Conservation (phyloP, 2,797 vertebrate species). For the Pyrocephalus nanus region DNA sequence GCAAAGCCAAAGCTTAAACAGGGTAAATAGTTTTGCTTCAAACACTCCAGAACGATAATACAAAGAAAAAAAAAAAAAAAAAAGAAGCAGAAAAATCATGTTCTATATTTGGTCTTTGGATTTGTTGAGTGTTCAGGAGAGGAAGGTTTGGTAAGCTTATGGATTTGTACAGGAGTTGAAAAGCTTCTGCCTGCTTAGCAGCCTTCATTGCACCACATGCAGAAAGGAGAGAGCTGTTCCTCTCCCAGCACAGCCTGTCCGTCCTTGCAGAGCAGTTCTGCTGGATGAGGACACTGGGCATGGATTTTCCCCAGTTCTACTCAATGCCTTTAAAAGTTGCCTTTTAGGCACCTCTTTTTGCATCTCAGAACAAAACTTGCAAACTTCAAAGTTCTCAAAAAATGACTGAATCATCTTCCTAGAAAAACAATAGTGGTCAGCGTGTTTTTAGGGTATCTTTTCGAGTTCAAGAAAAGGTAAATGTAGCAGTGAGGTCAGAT, state of each 20-base stretch:
- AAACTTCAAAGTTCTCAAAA: background rate
- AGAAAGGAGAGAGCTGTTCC: background rate
- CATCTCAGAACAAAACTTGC: background rate
- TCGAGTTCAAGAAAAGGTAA: background rate
- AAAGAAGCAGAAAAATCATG: background rate
- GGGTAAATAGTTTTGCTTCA: slow-evolving; percentile 58
- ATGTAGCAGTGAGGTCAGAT: background rate
- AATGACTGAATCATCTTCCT: background rate
- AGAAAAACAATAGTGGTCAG: background rate
- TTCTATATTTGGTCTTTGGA: slow-evolving; percentile 53
- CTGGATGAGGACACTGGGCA: background rate
- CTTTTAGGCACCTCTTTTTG: background rate
- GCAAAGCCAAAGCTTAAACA: slow-evolving; percentile 71
- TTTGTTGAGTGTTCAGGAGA: background rate
- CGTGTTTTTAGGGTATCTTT: background rate
- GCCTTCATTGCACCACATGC: background rate
- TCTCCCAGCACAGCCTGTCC: background rate
- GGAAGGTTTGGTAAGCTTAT: background rate
- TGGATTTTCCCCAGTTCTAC: background rate
- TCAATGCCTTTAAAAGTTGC: background rate
- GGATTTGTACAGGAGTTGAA: slow-evolving; percentile 1
- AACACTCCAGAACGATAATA: slow-evolving; percentile 1
- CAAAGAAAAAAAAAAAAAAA: background rate
- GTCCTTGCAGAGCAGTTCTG: background rate
- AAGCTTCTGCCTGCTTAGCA: background rate